Conservation (phyloP, 2,113 vertebrate genomes). For the Bolborhynchus lineola region DNA sequence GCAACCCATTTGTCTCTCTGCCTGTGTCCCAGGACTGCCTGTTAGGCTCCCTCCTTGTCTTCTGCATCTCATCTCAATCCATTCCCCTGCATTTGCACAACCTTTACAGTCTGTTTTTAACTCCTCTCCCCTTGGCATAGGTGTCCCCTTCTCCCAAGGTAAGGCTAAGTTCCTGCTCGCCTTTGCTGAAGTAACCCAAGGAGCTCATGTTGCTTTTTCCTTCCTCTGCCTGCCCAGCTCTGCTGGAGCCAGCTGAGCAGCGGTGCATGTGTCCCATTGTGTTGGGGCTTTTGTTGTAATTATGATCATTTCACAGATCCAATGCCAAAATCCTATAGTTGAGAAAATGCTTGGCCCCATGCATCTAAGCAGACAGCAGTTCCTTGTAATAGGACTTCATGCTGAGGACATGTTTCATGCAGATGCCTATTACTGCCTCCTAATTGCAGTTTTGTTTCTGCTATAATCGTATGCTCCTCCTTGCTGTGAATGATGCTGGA, state of each 20-base stretch:
- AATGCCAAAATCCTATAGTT: background rate
- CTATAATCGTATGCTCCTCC: background rate
- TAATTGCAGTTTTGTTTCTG: constrained; percentile 48
- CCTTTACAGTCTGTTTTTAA: background rate
- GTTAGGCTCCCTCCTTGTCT: background rate
- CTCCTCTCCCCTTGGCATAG: background rate
- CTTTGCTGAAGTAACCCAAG: background rate
- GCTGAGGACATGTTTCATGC: constrained; percentile 21
- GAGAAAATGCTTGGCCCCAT: background rate
- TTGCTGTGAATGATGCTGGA: background rate
- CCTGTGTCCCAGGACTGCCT: background rate
- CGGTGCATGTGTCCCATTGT: rapidly evolving
- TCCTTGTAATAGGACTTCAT: background rate
- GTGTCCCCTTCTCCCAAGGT: background rate
- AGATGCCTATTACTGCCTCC: constrained; percentile 1
- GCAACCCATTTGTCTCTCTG: background rate
- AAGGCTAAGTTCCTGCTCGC: background rate
- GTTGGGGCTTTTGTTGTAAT: background rate
- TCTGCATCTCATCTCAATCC: background rate
- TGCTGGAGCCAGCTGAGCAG: background rate
- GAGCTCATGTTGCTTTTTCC: background rate
- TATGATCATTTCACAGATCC: background rate
- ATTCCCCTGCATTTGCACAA: background rate
- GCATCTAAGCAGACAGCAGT: background rate
- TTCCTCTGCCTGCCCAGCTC: background rate